phyloP scores from a whole-genome alignment of 2,113 vertebrate genomes.

The Collichthys lucidus region DNA sequence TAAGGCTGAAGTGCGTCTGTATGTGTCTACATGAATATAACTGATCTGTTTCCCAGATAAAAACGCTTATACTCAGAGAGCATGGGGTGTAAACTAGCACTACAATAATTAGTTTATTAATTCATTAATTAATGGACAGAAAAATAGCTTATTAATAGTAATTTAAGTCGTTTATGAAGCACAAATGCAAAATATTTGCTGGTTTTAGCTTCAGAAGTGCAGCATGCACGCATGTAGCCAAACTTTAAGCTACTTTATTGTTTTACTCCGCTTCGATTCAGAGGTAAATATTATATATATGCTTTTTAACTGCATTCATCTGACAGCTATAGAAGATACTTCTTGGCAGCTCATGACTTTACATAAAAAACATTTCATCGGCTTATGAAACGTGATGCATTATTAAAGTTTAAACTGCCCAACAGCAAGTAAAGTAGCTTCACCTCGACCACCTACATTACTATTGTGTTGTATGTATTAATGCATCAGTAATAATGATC shows the following conservation, averaged over 20 bases:
- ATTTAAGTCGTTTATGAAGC: not conserved
- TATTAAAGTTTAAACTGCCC: not conserved
- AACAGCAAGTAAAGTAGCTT: not conserved
- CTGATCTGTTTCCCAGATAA: not conserved
- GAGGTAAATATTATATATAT: not conserved
- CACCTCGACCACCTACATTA: not conserved
- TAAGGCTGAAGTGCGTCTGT: constrained; percentile 1
- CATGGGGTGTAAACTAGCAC: not conserved
- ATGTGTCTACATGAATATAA: not conserved
- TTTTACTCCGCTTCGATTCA: not conserved
- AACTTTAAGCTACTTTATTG: not conserved
- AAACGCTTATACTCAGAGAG: not conserved
- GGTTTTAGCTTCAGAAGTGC: not conserved
- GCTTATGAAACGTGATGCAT: not conserved
- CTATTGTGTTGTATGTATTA: not conserved
- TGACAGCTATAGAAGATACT: not conserved
- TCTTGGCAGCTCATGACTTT: not conserved
- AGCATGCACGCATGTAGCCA: too few relatives aligned
- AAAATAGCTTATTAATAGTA: not conserved
- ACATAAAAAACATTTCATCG: not conserved
- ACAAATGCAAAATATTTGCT: not conserved
- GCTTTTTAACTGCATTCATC: not conserved
- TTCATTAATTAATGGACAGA: not conserved
- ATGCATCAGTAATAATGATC: not conserved
- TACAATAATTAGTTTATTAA: not conserved